Evolutionary conservation across 1,140 invertebrate species (phyloP).

Genomic region (Leptoteleia sp.): DNA sequence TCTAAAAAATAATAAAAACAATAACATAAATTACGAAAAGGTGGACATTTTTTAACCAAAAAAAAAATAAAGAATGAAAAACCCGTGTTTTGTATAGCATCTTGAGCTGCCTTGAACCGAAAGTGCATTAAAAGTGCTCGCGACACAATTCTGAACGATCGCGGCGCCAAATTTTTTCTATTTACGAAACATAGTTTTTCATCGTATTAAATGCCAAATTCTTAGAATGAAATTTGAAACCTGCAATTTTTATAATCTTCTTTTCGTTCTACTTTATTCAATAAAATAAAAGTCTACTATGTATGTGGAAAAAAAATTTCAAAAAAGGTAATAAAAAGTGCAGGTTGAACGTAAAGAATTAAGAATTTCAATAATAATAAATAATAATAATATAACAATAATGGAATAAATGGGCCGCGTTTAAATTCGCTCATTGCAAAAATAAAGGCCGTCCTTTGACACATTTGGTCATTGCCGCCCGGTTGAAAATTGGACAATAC

Average conservation of each 20-base stretch:
- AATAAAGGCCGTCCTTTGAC: slow-evolving; percentile 60
- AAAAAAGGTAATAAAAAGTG: slow-evolving; percentile 18
- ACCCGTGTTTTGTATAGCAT: slow-evolving; percentile 77
- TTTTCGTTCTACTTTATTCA: not conserved
- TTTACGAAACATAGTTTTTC: slow-evolving; percentile 73
- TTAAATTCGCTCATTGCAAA: slow-evolving; percentile 51
- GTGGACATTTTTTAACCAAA: not conserved
- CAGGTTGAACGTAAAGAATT: slow-evolving; percentile 28
- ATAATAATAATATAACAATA: too few species aligned
- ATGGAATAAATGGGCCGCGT: slow-evolving; percentile 36
- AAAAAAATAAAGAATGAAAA: slow-evolving; percentile 23
- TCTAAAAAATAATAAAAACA: not conserved
- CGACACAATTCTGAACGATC: slow-evolving; percentile 65
- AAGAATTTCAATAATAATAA: too few species aligned
- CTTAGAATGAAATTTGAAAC: slow-evolving; percentile 29
- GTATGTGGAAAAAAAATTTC: too few species aligned
- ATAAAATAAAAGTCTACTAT: not conserved
- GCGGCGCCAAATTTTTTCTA: slow-evolving; percentile 71
- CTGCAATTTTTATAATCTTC: slow-evolving; percentile 45
- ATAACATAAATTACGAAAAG: not conserved
- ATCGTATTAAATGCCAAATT: slow-evolving; percentile 63
- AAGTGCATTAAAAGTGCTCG: slow-evolving; percentile 79
- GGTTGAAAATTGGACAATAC: slow-evolving; percentile 69
- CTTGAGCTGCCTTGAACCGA: slow-evolving; percentile 81
- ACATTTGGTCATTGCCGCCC: slow-evolving; percentile 58